Conservation (phyloP, 2,797 vertebrate species). For the Caiman crocodilus region DNA sequence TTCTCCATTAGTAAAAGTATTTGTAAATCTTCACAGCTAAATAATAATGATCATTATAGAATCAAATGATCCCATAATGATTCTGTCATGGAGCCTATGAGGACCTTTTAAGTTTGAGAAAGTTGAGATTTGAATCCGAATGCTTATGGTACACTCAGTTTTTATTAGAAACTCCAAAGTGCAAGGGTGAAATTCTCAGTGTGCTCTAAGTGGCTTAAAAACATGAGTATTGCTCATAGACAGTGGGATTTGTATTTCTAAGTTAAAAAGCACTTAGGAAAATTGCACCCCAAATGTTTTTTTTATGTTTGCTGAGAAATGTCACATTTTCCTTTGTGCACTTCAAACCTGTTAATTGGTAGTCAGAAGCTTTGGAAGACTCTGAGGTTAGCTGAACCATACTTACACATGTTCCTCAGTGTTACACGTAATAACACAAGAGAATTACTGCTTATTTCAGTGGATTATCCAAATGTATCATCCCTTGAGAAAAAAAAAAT, state of each 20-base stretch:
- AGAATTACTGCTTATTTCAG: background rate
- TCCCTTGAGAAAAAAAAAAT: background rate
- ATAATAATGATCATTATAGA: background rate
- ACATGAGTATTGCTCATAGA: background rate
- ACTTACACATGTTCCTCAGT: background rate
- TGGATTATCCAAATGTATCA: background rate
- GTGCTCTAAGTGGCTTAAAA: background rate
- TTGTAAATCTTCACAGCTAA: accelerated
- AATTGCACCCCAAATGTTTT: too few species aligned
- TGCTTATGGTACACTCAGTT: background rate
- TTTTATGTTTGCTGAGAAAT: too few species aligned
- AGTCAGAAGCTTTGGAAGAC: background rate
- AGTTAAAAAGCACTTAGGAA: too few species aligned
- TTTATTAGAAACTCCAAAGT: background rate
- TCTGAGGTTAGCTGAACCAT: background rate
- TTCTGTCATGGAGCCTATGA: accelerated
- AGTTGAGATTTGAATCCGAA: background rate
- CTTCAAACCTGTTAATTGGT: background rate
- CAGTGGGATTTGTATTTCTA: too few species aligned
- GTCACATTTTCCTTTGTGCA: background rate
- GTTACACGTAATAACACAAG: background rate
- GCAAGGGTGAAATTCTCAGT: background rate
- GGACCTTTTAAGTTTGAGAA: background rate
- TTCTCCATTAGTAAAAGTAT: background rate
- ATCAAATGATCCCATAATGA: background rate